Base-by-base conservation (phyloP, 2,888 invertebrate species). In the Lasioglossum lativentre region DNA sequence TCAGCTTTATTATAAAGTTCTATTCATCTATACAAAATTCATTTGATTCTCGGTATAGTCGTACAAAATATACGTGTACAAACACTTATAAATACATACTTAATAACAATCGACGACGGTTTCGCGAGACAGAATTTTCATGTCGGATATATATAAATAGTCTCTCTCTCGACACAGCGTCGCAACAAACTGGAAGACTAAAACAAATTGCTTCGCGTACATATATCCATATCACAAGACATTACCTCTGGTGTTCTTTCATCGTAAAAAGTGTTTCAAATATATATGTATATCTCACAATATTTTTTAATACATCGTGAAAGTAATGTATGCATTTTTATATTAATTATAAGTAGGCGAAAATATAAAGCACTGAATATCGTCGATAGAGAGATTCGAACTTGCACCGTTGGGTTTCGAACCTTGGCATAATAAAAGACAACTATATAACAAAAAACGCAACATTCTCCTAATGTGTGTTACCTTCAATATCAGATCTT, bases 51-150 rank as follows among this genome's bases (percentile, higher is more conserved):
- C 63, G 19, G 34, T 63, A 45, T 83, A 89, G 59, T 68, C 75
- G 80, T 89, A 90, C 82, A 90, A 90, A 90, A 86, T 90, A 85
- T 77, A 87, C 80, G 80, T 86, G 89, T 90, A 86, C 79, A 88
- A 87, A 88, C 77, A 78, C 75, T 85, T 76, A 82, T 84, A 90
- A 85, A 83, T 79, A 85, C 63, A 83, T 79, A 85, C 63, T 83
- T 83, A 78, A 76, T 83, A 86, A 66, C 56, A 78, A 82, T 88
- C 40, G 71, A 85, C 73, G 74, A 71, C 63, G 76, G 70, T 68
- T 87, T 80, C 66, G 75, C 79, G 79, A 86, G 47, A 85, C 85
- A 90, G 75, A 74, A 78, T 87, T 90, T 80, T 87, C 56, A 82
- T 82, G 75, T 78, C 42, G 59, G 75, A 56, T 88, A 86, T 84